Conservation (phyloP, 2,113 vertebrate genomes). For the Suncus etruscus region DNA sequence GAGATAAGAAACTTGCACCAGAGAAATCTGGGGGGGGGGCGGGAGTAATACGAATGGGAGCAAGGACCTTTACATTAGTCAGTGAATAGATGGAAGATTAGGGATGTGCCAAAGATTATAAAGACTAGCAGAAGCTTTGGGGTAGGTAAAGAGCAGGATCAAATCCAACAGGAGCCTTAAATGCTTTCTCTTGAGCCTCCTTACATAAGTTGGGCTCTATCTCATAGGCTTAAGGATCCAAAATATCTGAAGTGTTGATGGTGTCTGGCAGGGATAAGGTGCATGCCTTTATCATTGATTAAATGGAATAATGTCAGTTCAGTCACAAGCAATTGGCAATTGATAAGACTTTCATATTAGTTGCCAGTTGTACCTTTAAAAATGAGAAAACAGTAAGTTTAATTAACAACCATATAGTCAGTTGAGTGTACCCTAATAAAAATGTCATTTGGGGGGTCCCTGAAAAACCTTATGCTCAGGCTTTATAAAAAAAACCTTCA, state of each 20-base stretch:
- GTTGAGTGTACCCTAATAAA: not conserved
- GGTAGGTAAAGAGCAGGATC: accelerated
- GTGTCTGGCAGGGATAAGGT: not conserved
- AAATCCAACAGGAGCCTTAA: not conserved
- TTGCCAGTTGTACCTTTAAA: not conserved
- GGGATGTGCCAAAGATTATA: not conserved
- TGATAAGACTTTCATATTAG: conserved; percentile 30
- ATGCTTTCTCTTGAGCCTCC: accelerated
- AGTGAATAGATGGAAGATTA: not conserved
- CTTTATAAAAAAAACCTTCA: not conserved
- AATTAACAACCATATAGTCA: not conserved
- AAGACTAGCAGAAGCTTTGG: not conserved
- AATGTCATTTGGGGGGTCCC: not conserved
- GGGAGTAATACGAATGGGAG: not conserved
- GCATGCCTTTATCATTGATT: conserved; percentile 32
- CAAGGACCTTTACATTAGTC: not conserved
- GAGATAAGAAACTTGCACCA: not conserved
- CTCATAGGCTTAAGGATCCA: not conserved
- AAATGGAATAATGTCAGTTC: conserved; percentile 22
- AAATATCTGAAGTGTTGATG: conserved; percentile 5
- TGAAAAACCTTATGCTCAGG: not conserved
- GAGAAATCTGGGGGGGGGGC: not conserved
- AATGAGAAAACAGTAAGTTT: not conserved
- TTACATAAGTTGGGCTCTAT: not conserved
- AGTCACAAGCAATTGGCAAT: conserved; percentile 40